Evolutionary conservation across 2,113 vertebrate species (phyloP), one percentile per base, ranked within the genome.

Genomic region (Pongo abelii): DNA sequence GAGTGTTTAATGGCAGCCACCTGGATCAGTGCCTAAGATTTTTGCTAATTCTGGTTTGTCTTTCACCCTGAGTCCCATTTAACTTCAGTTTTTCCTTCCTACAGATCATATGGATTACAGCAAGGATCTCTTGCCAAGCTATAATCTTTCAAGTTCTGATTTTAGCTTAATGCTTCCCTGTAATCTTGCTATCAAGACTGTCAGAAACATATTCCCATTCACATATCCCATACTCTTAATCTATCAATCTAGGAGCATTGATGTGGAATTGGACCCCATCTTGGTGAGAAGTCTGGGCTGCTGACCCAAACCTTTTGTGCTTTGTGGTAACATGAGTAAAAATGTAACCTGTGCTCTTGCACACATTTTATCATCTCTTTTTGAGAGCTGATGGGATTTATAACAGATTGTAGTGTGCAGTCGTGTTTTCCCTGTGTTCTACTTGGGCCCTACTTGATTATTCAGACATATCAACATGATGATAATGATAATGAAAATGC

Each of bases 71-170:
- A 46, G 48, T 95, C 61, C 85, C 40, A 50, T 87, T 90, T 87
- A 88, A 90, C 92, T 95, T 96, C 27, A 38, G 77, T 95, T 89
- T 93, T 74, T 91, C 77, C 90, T 94, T 94, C n/a, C 8, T 97
- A 46, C 74, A 55, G 72, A 89, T 59, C 32, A 3, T 86, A 80
- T 67, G 48, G 91, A 89, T 91, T 93, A 75, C 2, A 84, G 55
- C 55, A 72, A 72, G 89, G 18, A 38, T 95, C 69, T 86, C 70
- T 83, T 93, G 70, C 89, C 64, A 93, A 85, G 57, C 81, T 94
- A 35, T 81, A 89, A 79, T 93, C 83, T 95, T 96, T 96, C 89
- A 93, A 25, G 96, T 67, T 97, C 94, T 40, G 22, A 94, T 96
- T 97, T 98, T 88, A 96, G 72, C 13, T 89, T 88, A 67, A 59